Conservation (phyloP, 2,888 invertebrate species). For the Rosalia funebris region DNA sequence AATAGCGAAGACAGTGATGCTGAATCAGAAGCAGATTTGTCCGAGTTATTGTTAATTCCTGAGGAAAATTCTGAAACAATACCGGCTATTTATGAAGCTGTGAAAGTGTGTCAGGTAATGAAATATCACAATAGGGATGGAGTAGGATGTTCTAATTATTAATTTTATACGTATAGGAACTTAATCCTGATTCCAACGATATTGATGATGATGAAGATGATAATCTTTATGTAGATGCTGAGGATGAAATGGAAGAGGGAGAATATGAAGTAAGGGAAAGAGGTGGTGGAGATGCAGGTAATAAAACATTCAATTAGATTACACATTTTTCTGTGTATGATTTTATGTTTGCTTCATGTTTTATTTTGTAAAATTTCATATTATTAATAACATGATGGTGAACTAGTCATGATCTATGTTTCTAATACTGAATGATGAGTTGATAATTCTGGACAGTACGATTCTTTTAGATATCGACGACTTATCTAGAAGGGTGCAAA, state of each 20-base stretch:
- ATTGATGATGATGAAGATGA: slow-evolving; percentile 68
- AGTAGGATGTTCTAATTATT: no score
- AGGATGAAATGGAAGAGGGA: slow-evolving; percentile 64
- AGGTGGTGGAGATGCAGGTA: slow-evolving; percentile 61
- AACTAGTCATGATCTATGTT: no score
- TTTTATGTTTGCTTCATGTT: no score
- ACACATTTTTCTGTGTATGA: no score
- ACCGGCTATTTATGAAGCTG: slow-evolving; percentile 76
- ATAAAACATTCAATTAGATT: background rate
- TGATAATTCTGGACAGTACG: no score
- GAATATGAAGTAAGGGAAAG: slow-evolving; percentile 62
- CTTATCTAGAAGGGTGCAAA: slow-evolving; percentile 60
- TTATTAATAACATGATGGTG: no score
- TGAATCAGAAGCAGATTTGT: slow-evolving; percentile 68
- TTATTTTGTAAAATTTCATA: no score
- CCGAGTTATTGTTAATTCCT: slow-evolving; percentile 79
- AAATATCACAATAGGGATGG: background rate
- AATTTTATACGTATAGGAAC: no score
- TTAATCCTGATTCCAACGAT: slow-evolving; percentile 83
- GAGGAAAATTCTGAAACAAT: slow-evolving; percentile 69
- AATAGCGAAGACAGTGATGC: slow-evolving; percentile 60
- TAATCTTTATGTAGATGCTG: slow-evolving; percentile 59
- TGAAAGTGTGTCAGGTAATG: slow-evolving; percentile 77
- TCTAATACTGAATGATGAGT: no score
- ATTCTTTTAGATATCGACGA: slow-evolving; percentile 54